Percentiles rank a stretch among this genome's conserved stretches.
These are phyloP conservation scores for Epinephelus cyanopodus DNA, from an alignment of 2,113 vertebrate genomes.

Conservation along the genomic window DNA sequence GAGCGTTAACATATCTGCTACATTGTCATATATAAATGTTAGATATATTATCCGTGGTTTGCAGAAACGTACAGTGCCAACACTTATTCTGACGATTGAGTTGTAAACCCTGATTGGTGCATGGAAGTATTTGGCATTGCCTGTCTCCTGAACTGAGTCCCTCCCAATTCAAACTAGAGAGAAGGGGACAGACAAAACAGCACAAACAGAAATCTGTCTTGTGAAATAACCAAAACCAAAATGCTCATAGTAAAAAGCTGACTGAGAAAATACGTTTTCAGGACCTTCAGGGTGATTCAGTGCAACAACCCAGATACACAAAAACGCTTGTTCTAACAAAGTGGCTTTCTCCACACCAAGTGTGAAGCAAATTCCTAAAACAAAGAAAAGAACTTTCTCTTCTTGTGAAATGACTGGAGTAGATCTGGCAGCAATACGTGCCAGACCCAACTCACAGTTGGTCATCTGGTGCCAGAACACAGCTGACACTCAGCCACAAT, in stretches of 20 bases:
- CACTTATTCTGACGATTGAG: too few species aligned
- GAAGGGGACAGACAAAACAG: background rate
- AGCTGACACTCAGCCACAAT: slow-evolving; percentile 38
- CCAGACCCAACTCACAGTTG: slow-evolving; percentile 44
- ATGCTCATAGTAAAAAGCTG: background rate
- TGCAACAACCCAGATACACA: background rate
- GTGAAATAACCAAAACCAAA: background rate
- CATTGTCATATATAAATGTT: too few species aligned
- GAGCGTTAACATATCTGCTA: too few species aligned
- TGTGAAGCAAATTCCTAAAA: background rate
- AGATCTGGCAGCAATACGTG: slow-evolving; percentile 34
- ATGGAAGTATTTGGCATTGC: too few species aligned
- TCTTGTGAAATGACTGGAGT: slow-evolving; percentile 25
- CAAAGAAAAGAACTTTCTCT: slow-evolving; percentile 19
- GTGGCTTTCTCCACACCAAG: background rate
- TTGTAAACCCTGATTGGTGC: background rate
- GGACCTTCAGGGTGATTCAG: background rate
- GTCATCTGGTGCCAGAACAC: slow-evolving; percentile 44
- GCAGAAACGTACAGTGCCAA: too few species aligned
- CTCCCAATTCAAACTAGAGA: background rate
- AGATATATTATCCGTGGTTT: too few species aligned
- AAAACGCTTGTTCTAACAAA: background rate
- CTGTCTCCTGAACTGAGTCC: background rate
- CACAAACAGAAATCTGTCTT: background rate
- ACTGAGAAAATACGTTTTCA: background rate